Base-by-base conservation (phyloP, 2,888 invertebrate species). In the Epirrhoe alternata region DNA sequence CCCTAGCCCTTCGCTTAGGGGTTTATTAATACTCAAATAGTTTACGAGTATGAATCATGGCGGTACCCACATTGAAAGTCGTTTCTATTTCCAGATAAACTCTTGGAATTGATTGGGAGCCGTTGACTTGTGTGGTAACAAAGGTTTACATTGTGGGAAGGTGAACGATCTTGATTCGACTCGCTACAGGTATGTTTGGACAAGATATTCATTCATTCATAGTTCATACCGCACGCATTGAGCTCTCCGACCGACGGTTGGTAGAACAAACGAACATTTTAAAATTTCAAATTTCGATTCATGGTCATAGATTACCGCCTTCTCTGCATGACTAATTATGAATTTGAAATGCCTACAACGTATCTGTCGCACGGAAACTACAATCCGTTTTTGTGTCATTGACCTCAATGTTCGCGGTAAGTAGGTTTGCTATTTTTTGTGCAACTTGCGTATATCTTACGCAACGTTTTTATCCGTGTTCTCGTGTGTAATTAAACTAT, bases 71-170 rank as follows among this genome's bases (percentile, higher is more conserved):
- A 90, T 87, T 90, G 83, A 89, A 74, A 87, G 87, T 82, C 87
- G 86, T 88, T 91, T 92, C 90, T 92, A 89, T 93, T 92, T 92
- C 85, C 92, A 92, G 92, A 92, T 92, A 87, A 88, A 88, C 87
- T 86, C 86, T 87, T 86, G 86, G 86, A 86, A 88, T 90, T 90
- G 90, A 89, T 89, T 88, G 83, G 86, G 86, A 87, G 89, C 85
- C 88, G 87, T 88, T 89, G 89, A 86, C 86, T 91, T 86, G 84
- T 85, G 84, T 87, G 84, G 85, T 88, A 90, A 91, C 92, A 90
- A 91, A 92, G 90, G 86, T 87, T 86, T 87, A 84, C 88, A 85
- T 87, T 87, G 87, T 88, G 82, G 78, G 85, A 87, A 91, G 91
- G 90, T 90, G 89, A 92, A 90, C 88, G 90, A 80, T 87, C 89